Percentiles rank a stretch among this genome's conserved stretches.
Conservation (phyloP, 2,888 invertebrate species). For the Helleia helle region DNA sequence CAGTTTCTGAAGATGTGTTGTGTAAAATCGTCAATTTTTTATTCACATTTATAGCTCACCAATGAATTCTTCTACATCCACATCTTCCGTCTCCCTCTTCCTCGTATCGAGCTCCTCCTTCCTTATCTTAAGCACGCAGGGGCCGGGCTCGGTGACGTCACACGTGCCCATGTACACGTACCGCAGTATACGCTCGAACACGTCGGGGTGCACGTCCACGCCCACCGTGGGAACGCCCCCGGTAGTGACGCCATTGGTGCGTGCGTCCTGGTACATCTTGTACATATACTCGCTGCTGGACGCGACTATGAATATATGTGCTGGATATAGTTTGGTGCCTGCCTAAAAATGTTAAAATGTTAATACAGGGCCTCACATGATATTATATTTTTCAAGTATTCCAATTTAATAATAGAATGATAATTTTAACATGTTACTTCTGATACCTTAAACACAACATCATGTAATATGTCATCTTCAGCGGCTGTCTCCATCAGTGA, state of each 20-base stretch:
- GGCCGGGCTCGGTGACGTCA: slow-evolving; percentile 71
- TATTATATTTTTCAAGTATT: too few species aligned
- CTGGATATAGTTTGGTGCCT: slow-evolving; percentile 75
- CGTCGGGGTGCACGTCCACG: slow-evolving; percentile 73
- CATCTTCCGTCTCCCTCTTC: slow-evolving; percentile 43
- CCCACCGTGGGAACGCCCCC: slow-evolving; percentile 44
- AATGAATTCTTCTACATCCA: slow-evolving; percentile 38
- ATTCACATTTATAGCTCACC: slow-evolving; percentile 31
- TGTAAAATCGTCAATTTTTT: too few species aligned
- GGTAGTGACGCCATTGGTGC: slow-evolving; percentile 34
- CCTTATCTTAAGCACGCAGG: slow-evolving; percentile 56
- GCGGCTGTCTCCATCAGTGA: slow-evolving; percentile 76
- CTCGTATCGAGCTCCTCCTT: slow-evolving; percentile 44
- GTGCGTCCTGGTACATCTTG: slow-evolving; percentile 61
- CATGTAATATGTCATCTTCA: slow-evolving; percentile 80
- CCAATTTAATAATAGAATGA: too few species aligned
- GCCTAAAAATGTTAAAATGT: slow-evolving; percentile 47
- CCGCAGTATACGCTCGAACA: slow-evolving; percentile 60
- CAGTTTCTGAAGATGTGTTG: too few species aligned
- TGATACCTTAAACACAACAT: slow-evolving; percentile 81
- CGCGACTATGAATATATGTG: slow-evolving; percentile 82
- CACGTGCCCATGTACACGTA: slow-evolving; percentile 80
- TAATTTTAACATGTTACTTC: too few species aligned
- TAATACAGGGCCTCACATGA: too few species aligned
- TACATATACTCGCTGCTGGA: slow-evolving; percentile 77